Evolutionary conservation across 2,797 vertebrate species (phyloP), one percentile per base, ranked within the genome.

Genomic region (Pipistrellus pipistrellus): DNA sequence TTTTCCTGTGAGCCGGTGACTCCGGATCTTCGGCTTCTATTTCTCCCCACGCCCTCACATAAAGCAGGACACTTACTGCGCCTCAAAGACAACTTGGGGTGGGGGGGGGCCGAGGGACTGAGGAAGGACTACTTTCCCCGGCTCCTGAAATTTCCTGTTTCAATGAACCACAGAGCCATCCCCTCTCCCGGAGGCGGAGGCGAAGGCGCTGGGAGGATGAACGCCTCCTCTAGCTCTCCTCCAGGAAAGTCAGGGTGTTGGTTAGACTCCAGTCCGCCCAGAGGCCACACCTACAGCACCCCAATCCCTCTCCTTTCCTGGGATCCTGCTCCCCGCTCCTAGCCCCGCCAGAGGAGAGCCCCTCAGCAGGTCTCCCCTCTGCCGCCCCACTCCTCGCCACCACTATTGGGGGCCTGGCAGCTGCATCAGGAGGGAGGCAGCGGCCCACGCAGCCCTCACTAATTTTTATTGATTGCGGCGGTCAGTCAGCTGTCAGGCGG

Each of bases 401-500:
- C 62, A 38, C 13, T 2, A 27, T 18, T 17, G 2, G 0, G 71
- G 51, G 88, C 88, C 72, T 20, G 77, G 68, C 84, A 17, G 35
- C 35, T 13, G 38, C n/a, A 6, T 41, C 38, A 7, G 38, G 38
- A 41, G 72, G n/a, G 82, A 93, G 38, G 11, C 21, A 18, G 72
- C 68, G 13, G 92, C 69, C 81, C 66, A 78, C 64, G 44, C 48
- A 35, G 6, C 82, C 48, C 95, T 8, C 38, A 92, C 97, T 98
- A 98, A 99, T 99, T 99, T 98, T 99, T 98, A 99, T 98, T 99
- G 99, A 99, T 99, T 98, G 98, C 96, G 97, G 98, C 98, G 98
- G 98, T 98, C 99, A 98, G 98, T 99, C 98, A 99, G 97, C 99
- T 99, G 99, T 99, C 99, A 99, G 98, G 98, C 97, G 94, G 98